A percentile compares a stretch with the other conserved stretches of the same genome.
These are phyloP conservation scores for Rhadinocentrus ornatus DNA, from an alignment of 2,797 vertebrate species.

Conservation along the genomic window DNA sequence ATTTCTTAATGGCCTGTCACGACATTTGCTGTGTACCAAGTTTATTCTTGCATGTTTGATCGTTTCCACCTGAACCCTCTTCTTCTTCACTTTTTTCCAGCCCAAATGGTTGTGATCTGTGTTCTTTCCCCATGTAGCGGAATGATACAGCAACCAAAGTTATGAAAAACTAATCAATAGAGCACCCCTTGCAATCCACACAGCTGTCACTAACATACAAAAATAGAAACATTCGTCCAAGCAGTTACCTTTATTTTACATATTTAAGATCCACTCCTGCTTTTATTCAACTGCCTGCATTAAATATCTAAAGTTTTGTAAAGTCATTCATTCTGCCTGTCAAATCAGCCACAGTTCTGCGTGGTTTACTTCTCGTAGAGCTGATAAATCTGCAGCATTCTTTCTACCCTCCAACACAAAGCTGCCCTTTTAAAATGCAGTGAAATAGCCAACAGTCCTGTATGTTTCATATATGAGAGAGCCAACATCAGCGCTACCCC, in stretches of 20 bases:
- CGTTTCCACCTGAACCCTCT: neutral
- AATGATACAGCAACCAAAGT: neutral
- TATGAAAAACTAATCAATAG: neutral
- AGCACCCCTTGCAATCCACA: neutral
- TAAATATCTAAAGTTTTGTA: conserved; percentile 26
- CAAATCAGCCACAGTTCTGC: conserved; percentile 32
- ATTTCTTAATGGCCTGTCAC: too few species aligned
- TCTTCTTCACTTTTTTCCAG: neutral
- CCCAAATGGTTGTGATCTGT: neutral
- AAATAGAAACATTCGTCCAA: too few species aligned
- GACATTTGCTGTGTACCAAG: neutral
- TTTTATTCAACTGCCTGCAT: conserved; percentile 33
- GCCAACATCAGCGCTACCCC: conserved; percentile 20
- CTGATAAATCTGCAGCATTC: conserved; percentile 25
- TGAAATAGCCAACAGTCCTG: conserved; percentile 20
- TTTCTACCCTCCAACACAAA: conserved; percentile 17
- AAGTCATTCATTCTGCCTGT: conserved; percentile 45
- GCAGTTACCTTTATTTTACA: conserved; percentile 8
- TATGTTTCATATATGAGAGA: conserved; percentile 5
- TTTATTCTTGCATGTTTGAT: neutral
- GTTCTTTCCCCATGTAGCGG: neutral
- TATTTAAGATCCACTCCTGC: conserved; percentile 24
- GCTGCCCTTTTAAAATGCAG: conserved; percentile 17
- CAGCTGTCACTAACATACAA: neutral
- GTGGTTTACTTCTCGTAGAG: conserved; percentile 15